Base-by-base conservation (phyloP, 2,113 vertebrate genomes). In the Chaenocephalus aceratus region DNA sequence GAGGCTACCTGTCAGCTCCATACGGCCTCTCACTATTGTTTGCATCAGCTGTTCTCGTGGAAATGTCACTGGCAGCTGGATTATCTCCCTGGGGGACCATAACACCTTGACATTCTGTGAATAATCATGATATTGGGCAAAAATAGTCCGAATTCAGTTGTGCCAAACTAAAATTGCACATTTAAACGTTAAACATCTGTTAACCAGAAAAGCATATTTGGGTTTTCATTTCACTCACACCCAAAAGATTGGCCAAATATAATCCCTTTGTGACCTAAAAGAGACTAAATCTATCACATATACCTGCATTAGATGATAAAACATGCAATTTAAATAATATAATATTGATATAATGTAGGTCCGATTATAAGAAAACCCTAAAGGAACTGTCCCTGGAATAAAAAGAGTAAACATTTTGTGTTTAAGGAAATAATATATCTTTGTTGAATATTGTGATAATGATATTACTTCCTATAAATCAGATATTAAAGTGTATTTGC, bases 61-160 rank as follows among this genome's bases (percentile, higher is more conserved):
- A 10, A 1, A 36, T 67, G 57, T 41, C 36, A 3, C 13, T 66
- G 73, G 46, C 82, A 65, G 67, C 67, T 78, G 80, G 84, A 78
- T 85, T 54, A 79, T 64, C 72, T 60, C 62, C 62, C 58, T 81
- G 3, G 60, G 60, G 15, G 73, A 78, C 46, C 5, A 41, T 6
- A 36, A 18, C 59, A 76, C 30, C 1, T 30, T 79, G 82, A 91
- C 89, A 87, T 88, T 91, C 83, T 79, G 23, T 7, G 15, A 51
- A 8, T 57, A 51, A n/a, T 34, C 5, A 6, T 13, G 2, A 75
- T 41, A 23, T 16, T 12, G 57, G 15, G 36, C 6, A 46, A 53
- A 30, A 18, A 2, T 10, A 21, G 11, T 9, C 13, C 5, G 18
- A 41, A 61, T 54, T 1, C 23, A 49, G 30, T 12, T 13, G 44